A percentile compares a stretch with the other conserved stretches of the same genome.
Evolutionary conservation across 2,888 invertebrate genomes (phyloP).

Genomic region (Meta bourneti): DNA sequence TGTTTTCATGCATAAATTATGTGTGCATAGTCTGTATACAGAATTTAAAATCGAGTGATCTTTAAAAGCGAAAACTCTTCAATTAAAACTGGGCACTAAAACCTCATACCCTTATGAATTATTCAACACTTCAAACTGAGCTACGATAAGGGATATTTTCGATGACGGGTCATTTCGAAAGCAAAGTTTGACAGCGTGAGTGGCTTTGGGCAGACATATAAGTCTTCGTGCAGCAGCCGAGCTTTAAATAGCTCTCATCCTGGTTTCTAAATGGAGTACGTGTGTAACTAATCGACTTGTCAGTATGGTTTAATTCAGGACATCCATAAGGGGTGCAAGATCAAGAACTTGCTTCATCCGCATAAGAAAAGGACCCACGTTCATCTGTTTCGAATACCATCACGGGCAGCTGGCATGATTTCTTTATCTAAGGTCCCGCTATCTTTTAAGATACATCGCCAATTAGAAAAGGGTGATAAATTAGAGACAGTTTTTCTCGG

Average conservation of each 20-base stretch:
- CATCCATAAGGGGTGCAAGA: background rate
- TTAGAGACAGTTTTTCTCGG: background rate
- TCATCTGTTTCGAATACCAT: background rate
- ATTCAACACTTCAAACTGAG: background rate
- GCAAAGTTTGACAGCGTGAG: background rate
- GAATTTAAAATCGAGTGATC: too few species aligned
- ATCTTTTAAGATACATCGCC: background rate
- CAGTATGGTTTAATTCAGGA: background rate
- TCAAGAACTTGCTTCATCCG: background rate
- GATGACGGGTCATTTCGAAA: background rate
- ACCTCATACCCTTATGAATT: background rate
- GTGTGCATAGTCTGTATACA: too few species aligned
- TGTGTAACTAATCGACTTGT: constrained; percentile 11
- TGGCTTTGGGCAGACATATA: background rate
- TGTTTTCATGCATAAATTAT: too few species aligned
- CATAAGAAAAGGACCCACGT: background rate
- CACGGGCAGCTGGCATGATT: background rate
- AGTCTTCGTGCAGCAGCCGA: background rate
- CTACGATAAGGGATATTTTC: too few species aligned
- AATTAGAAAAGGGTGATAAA: background rate
- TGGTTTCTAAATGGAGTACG: constrained; percentile 6
- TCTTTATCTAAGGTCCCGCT: background rate
- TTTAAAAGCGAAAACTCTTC: background rate
- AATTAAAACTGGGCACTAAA: background rate
- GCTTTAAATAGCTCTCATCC: background rate